A percentile compares a stretch with the other conserved stretches of the same genome.
phyloP scores from a whole-genome alignment of 2,113 vertebrate species.

The Piprites chloris region DNA sequence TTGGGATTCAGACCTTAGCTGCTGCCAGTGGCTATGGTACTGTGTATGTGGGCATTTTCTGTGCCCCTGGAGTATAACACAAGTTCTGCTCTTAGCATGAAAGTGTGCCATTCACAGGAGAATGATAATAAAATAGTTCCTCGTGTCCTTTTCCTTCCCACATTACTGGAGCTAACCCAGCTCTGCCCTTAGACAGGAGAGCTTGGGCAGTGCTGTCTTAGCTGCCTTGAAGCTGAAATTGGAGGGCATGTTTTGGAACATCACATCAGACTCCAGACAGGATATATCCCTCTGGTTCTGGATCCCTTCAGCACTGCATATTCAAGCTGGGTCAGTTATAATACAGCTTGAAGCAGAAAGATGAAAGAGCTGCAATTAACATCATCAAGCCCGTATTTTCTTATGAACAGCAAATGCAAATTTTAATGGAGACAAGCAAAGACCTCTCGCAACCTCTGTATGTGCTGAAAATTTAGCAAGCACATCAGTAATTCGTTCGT shows the following conservation, averaged over 20 bases:
- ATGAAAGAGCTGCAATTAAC: constrained; percentile 52
- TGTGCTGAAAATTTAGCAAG: constrained; percentile 26
- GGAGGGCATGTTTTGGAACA: not conserved
- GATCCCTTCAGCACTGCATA: not conserved
- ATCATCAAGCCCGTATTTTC: not conserved
- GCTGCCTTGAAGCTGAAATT: not conserved
- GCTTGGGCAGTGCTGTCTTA: not conserved
- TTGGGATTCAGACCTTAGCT: not conserved
- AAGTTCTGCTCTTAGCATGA: not conserved
- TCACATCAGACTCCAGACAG: not conserved
- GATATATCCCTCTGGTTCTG: not conserved
- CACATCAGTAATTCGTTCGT: not conserved
- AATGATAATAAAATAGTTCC: not conserved
- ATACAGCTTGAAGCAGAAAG: not conserved
- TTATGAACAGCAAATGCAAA: constrained; percentile 8
- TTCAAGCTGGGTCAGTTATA: constrained; percentile 14
- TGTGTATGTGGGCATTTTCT: not conserved
- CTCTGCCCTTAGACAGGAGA: not conserved
- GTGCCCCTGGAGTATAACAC: not conserved
- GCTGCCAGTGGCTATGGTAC: not conserved
- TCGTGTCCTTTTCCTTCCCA: not conserved
- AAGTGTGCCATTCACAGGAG: not conserved
- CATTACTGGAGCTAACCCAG: not conserved
- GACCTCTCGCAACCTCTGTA: not conserved
- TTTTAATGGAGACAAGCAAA: constrained; percentile 2